phyloP scores from a whole-genome alignment of 1,140 invertebrate genomes.

The Drosophila murphyi region DNA sequence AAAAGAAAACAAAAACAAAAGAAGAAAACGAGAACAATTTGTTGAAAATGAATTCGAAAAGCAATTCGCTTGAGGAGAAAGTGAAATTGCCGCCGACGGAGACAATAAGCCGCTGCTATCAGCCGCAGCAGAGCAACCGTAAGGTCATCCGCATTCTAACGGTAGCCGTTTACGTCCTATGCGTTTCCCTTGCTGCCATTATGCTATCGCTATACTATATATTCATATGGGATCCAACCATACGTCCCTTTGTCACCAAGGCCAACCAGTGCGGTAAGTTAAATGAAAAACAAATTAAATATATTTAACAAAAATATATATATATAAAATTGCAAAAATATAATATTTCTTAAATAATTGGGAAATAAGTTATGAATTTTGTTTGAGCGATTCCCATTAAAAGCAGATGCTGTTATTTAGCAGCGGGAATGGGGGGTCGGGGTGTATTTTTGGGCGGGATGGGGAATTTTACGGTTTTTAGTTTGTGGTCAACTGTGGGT shows the following conservation, averaged over 20 bases:
- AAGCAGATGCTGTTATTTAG: not conserved
- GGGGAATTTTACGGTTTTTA: not conserved
- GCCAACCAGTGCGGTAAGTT: conserved; percentile 82
- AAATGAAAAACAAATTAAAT: no score
- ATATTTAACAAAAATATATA: no score
- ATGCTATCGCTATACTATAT: conserved; percentile 98
- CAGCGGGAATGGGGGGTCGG: not conserved
- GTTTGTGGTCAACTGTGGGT: conserved; percentile 39
- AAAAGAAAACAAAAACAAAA: not conserved
- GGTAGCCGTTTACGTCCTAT: conserved; percentile 97
- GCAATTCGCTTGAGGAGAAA: conserved; percentile 86
- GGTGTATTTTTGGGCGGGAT: no score
- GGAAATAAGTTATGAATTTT: no score
- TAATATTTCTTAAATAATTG: no score
- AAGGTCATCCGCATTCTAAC: conserved; percentile 96
- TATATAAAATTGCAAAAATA: no score
- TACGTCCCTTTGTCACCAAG: conserved; percentile 82
- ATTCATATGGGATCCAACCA: conserved; percentile 95
- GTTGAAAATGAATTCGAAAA: conserved; percentile 77
- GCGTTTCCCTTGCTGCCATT: conserved; percentile 97
- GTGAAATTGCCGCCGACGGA: conserved; percentile 90
- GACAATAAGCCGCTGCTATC: conserved; percentile 92
- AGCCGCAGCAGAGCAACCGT: conserved; percentile 88
- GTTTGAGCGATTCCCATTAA: no score
- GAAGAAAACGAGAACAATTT: not conserved